Conservation (phyloP, 2,797 vertebrate species). For the Neosalanx taihuensis region DNA sequence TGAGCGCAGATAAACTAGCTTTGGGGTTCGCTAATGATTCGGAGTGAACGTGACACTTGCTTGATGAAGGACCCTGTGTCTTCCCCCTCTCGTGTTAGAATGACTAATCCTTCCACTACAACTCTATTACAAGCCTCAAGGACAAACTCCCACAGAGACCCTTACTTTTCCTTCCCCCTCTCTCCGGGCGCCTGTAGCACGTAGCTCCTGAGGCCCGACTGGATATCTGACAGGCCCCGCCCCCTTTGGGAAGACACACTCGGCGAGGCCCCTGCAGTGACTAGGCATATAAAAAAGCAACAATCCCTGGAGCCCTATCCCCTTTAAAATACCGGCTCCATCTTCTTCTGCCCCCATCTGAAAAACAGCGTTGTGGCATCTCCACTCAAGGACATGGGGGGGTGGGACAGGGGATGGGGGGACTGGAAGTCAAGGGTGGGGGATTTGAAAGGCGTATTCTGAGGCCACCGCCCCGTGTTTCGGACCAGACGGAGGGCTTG, state of each 20-base stretch:
- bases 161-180: slow-evolving; percentile 35
- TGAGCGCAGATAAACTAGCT: slow-evolving; percentile 58
- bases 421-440: background rate
- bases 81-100: slow-evolving; percentile 29
- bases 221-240: slow-evolving; percentile 33
- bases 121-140: slow-evolving; percentile 60
- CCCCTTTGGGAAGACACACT: slow-evolving; percentile 25
- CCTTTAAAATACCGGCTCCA: slow-evolving; percentile 36
- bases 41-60: slow-evolving; percentile 50
- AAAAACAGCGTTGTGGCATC: slow-evolving; percentile 16
- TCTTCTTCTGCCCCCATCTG: slow-evolving; percentile 25
- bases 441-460: background rate
- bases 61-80: slow-evolving; percentile 49
- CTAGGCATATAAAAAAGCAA: slow-evolving; percentile 38
- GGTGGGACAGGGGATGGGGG: background rate
- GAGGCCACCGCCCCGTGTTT: background rate
- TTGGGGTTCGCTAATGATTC: slow-evolving; percentile 53
- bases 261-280: slow-evolving; percentile 24
- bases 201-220: slow-evolving; percentile 11
- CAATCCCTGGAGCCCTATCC: slow-evolving; percentile 21
- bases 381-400: background rate
- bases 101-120: slow-evolving; percentile 49
- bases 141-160: slow-evolving; percentile 35
- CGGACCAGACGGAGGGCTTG: slow-evolving; percentile 4
- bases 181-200: slow-evolving; percentile 22